Base-by-base conservation (phyloP, 1,140 invertebrate species). In the Galleria mellonella region DNA sequence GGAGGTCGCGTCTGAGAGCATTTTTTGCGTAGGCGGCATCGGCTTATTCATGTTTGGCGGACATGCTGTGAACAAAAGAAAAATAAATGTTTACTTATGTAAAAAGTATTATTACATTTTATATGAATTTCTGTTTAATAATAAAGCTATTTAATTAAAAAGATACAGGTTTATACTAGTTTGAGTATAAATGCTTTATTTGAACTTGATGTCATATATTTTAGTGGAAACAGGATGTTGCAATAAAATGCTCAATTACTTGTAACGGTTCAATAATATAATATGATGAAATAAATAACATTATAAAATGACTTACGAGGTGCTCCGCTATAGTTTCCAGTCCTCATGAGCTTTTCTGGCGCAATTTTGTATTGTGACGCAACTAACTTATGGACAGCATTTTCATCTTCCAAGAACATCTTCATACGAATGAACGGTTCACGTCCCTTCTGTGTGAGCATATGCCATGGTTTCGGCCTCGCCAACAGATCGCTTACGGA, bases 371-470 rank as follows among this genome's bases (percentile, higher is more conserved):
- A 99, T 87, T 98, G 98, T 43, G 94, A 97, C 37, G 97, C 97
- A 2, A 98, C 97, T 47, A 98, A 83, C 76, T 98, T 98, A 74
- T 98, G 96, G 1, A 98, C 96, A 2, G 97, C 97, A 66, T 98
- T 97, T 53, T 98, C 96, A 74, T 98, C 96, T 78, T 98, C 96
- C 35, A 98, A 87, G 84, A 98, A 99, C 93, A 98, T 97, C 81
- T 98, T 97, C 97, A 99, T 99, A 40, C 97, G 89, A 45, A 99
- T 98, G 85, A 98, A 99, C 1, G 97, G 97, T 70, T 99, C 97
- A 13, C 97, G 90, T 0, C 97, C 97, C 85, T 98, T 98, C 73
- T 98, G 96, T 1, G 97, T 99, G 6, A 99, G 85, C 96, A 98
- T 97, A 69, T 97, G 95, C 97, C 97, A 99, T 0, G 97, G 96